These are phyloP conservation scores for Ondatra zibethicus DNA, from an alignment of 2,113 vertebrate genomes.

Conservation along the genomic window DNA sequence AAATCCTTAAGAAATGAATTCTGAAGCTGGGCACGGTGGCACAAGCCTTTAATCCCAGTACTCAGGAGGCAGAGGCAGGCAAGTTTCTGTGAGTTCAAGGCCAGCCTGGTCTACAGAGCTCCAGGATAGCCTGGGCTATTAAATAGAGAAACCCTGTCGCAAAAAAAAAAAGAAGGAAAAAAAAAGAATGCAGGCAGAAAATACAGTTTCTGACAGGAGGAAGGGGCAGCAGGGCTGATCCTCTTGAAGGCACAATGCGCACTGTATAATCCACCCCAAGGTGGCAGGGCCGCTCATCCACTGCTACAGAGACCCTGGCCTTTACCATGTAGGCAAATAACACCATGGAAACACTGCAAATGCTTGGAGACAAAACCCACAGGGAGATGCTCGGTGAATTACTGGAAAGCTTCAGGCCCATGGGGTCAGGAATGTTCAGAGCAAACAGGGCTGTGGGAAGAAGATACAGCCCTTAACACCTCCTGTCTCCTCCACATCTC, in stretches of 20 bases:
- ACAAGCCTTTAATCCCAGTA: neutral
- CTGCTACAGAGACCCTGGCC: neutral
- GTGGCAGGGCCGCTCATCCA: fast-evolving
- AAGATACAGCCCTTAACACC: neutral
- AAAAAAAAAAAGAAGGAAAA: neutral
- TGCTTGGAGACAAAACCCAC: neutral
- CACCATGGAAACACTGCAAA: neutral
- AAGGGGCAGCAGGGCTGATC: neutral
- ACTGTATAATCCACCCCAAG: neutral
- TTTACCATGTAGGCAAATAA: neutral
- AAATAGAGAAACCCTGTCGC: neutral
- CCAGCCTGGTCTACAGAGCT: neutral
- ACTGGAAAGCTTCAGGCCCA: neutral
- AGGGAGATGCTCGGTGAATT: neutral
- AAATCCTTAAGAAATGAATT: neutral
- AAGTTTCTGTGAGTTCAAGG: neutral
- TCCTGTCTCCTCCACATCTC: neutral
- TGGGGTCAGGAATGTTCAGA: neutral
- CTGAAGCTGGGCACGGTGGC: neutral
- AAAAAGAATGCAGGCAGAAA: neutral
- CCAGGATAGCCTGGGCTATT: neutral
- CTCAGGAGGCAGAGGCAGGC: neutral
- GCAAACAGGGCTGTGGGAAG: neutral
- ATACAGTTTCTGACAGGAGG: neutral
- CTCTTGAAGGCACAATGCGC: neutral